Evolutionary conservation across 1,140 invertebrate genomes (phyloP).

Genomic region (Calliopsis andreniformis): DNA sequence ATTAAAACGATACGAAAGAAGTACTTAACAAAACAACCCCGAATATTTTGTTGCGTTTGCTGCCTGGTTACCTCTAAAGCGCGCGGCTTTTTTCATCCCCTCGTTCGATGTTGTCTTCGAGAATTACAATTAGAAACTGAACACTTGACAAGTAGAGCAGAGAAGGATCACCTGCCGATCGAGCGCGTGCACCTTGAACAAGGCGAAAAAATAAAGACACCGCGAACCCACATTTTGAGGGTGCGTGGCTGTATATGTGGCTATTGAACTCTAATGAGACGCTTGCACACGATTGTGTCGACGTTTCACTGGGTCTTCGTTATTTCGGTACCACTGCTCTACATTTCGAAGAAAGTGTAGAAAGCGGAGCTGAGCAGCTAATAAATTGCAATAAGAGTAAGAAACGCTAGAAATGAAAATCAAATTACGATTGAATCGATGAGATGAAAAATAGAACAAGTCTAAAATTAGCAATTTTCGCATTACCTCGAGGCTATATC

Average conservation of each 20-base stretch:
- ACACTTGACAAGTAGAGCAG: slow-evolving; percentile 18
- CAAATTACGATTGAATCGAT: too few species aligned
- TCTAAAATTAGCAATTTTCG: too few species aligned
- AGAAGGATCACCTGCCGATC: slow-evolving; percentile 38
- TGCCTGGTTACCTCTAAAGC: background rate
- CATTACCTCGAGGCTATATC: too few species aligned
- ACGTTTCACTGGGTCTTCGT: background rate
- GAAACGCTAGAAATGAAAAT: too few species aligned
- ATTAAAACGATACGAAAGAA: background rate
- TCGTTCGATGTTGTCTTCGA: background rate
- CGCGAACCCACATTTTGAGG: slow-evolving; percentile 25
- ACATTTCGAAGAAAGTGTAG: background rate
- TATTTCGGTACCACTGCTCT: background rate
- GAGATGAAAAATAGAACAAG: too few species aligned
- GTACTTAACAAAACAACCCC: slow-evolving; percentile 1
- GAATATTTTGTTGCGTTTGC: background rate
- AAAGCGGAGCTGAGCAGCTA: background rate
- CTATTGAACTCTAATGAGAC: slow-evolving; percentile 10
- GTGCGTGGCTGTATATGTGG: background rate
- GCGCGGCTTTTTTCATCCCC: background rate
- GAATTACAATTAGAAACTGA: slow-evolving; percentile 38
- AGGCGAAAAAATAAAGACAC: slow-evolving; percentile 28
- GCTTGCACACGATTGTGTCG: background rate
- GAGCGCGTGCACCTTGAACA: slow-evolving; percentile 32
- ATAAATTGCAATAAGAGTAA: too few species aligned